Base-by-base conservation (phyloP, 2,113 vertebrate genomes). In the Haplotaxodon microlepis region DNA sequence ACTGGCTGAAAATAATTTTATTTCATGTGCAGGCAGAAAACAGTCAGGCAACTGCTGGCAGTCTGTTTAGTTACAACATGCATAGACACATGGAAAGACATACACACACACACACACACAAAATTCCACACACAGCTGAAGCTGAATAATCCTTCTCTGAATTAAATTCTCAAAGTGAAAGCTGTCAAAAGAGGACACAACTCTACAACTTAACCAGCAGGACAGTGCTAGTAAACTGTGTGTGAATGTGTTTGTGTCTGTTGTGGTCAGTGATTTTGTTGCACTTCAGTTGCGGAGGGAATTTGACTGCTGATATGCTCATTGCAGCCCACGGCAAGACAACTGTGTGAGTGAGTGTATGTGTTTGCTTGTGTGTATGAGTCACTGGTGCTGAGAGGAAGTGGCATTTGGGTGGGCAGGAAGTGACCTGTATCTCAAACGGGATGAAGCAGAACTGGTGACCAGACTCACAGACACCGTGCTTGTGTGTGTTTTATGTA, bases 1-100 rank as follows among this genome's bases (percentile, higher is more conserved):
- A 93, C 89, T 90, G 88, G 53, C 86, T 90, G 82, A 86, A 94
- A 95, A 92, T 94, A 86, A 86, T 94, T 95, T 94, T 94, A 89
- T 95, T 93, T 94, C 94, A 94, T 91, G 89, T 94, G 76, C 91
- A 94, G 89, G 78, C 93, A 91, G 89, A 94, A 95, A 95, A 92
- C 92, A 95, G 91, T 85, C 87, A 86, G 84, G 82, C 57, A 8
- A 88, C 85, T 90, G 81, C 81, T 94, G 88, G 73, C 86, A 93
- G 88, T 93, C 59, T 91, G 88, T 88, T 92, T 94, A 83, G 86
- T 93, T 91, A 91, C 86, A 81, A 88, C 86, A 84, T 71, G 61
- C 81, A 80, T 84, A 87, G 27, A 82, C 40, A 17, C 69, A 29
- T 29, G 14, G 21, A 76, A 47, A 27, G 21, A 76, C 69, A 11